Conservation (phyloP, 2,888 invertebrate species). For the Cepaea hortensis region DNA sequence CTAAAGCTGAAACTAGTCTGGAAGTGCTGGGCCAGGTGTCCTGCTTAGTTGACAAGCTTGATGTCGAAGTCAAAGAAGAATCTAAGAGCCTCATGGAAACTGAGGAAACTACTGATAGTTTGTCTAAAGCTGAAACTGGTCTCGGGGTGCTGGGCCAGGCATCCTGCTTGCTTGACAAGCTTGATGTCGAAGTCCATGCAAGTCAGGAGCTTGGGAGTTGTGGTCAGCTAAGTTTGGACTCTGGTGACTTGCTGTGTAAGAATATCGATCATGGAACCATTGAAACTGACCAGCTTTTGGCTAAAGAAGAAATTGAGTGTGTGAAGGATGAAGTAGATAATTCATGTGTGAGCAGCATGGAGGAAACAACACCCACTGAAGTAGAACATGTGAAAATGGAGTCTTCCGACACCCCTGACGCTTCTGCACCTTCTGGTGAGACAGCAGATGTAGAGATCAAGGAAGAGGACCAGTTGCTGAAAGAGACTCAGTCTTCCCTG, state of each 20-base stretch:
- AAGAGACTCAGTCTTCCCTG: neutral
- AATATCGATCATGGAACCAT: neutral
- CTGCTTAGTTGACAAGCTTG: neutral
- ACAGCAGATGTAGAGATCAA: neutral
- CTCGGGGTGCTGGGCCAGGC: neutral
- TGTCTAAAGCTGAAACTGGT: neutral
- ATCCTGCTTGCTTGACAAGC: neutral
- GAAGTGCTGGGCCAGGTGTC: neutral
- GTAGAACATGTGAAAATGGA: neutral
- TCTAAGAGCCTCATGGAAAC: neutral
- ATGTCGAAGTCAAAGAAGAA: neutral
- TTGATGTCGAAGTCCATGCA: neutral
- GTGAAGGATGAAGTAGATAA: neutral
- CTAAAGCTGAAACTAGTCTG: neutral
- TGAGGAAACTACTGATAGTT: neutral
- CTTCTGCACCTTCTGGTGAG: neutral
- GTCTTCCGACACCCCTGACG: neutral
- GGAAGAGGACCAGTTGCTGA: neutral
- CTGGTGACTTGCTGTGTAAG: neutral
- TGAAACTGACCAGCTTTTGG: neutral
- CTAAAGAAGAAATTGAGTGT: neutral
- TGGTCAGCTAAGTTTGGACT: neutral
- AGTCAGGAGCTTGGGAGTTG: too few species aligned
- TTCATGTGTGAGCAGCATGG: neutral
- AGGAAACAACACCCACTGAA: neutral